Percentiles rank a stretch among this genome's conserved stretches.
Evolutionary conservation across 2,797 vertebrate species (phyloP).

Genomic region (Coluber constrictor): DNA sequence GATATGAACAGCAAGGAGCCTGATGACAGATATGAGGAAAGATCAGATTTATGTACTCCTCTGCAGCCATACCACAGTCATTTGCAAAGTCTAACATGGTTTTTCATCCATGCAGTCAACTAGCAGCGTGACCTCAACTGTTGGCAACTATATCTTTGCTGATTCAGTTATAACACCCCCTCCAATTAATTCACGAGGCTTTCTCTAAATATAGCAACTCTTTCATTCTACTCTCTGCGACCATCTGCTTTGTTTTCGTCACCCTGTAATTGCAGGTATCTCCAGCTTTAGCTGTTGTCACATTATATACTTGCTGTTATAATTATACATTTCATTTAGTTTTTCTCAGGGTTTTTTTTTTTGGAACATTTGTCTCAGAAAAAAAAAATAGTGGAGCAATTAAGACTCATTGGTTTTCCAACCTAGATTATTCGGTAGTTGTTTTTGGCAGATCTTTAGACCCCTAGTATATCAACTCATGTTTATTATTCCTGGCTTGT

Average conservation of each 20-base stretch:
- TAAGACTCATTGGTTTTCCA: neutral
- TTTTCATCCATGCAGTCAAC: neutral
- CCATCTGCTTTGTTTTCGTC: conserved; percentile 3
- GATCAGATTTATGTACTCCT: neutral
- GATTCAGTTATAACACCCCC: neutral
- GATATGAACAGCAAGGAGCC: neutral
- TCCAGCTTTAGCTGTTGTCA: neutral
- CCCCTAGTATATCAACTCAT: neutral
- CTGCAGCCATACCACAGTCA: neutral
- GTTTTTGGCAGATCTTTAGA: neutral
- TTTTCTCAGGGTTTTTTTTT: neutral
- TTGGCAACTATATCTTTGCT: neutral
- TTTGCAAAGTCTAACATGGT: neutral
- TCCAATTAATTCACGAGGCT: neutral
- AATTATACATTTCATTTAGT: conserved; percentile 12
- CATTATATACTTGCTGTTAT: neutral
- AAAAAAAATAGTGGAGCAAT: neutral
- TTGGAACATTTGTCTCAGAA: neutral
- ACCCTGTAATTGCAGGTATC: neutral
- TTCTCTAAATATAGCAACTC: conserved; percentile 22
- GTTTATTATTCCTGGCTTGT: neutral
- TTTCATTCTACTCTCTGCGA: neutral
- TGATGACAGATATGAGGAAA: neutral
- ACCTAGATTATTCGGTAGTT: conserved; percentile 4
- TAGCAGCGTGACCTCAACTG: neutral